Percentiles rank a stretch among this genome's conserved stretches.
phyloP scores from a whole-genome alignment of 2,888 invertebrate species.

The Liodrosophila aerea region DNA sequence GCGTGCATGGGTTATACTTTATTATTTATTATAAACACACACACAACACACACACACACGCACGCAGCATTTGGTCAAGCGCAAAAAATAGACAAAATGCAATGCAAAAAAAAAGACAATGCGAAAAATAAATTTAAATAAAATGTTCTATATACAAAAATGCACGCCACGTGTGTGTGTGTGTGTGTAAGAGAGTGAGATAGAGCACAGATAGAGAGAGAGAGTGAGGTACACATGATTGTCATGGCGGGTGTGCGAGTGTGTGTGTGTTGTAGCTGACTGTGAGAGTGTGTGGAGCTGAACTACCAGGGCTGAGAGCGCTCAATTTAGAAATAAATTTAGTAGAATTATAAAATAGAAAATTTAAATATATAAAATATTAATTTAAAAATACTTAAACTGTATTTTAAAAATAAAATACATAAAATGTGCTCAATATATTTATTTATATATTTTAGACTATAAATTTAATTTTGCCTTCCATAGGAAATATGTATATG shows the following conservation, averaged over 20 bases:
- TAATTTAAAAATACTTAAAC: not conserved
- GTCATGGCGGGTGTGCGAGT: constrained; percentile 30
- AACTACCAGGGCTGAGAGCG: constrained; percentile 42
- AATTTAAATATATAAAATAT: not conserved
- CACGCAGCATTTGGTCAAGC: constrained; percentile 55
- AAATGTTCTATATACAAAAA: constrained; percentile 69
- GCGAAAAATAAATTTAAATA: constrained; percentile 74
- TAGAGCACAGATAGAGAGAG: too few relatives aligned
- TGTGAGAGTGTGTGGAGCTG: constrained; percentile 54
- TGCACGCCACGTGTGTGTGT: constrained; percentile 32
- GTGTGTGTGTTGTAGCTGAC: constrained; percentile 55
- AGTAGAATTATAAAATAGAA: too few relatives aligned
- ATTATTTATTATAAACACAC: constrained; percentile 74
- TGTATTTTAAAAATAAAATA: not conserved
- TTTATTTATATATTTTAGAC: too few relatives aligned
- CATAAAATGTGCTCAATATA: not conserved
- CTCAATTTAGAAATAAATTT: not conserved
- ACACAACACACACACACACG: constrained; percentile 31
- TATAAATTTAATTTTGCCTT: too few relatives aligned
- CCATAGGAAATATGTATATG: too few relatives aligned
- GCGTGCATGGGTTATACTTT: constrained; percentile 54
- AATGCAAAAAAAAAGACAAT: constrained; percentile 42
- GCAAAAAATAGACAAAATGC: constrained; percentile 70
- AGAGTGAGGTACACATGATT: constrained; percentile 15
- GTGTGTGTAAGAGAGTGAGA: constrained; percentile 28